phyloP scores from a whole-genome alignment of 1,140 invertebrate genomes.

The Dendroctonus valens region DNA sequence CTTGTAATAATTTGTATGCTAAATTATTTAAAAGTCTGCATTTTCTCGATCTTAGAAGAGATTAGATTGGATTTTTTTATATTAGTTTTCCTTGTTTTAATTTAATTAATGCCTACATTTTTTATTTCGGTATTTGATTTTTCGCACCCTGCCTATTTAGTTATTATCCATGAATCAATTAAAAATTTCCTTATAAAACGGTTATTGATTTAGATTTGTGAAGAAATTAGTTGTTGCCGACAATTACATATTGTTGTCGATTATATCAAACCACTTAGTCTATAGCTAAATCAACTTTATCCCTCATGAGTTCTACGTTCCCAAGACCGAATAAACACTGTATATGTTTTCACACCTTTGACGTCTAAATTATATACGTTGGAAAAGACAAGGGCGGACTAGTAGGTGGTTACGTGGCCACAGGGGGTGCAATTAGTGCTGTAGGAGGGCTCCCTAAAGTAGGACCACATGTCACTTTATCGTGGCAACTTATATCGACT shows the following conservation, averaged over 20 bases:
- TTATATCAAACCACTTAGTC: no score
- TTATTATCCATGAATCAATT: no score
- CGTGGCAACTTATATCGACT: conserved; percentile 18
- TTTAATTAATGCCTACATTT: neutral
- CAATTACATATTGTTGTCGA: no score
- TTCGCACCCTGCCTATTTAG: neutral
- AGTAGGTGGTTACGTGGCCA: conserved; percentile 11
- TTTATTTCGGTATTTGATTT: neutral
- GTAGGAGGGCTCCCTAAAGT: conserved; percentile 12
- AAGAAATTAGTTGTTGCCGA: no score
- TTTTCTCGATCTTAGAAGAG: no score
- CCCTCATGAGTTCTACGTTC: no score
- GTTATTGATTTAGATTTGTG: no score
- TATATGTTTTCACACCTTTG: conserved; percentile 1
- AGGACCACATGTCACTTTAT: conserved; percentile 13
- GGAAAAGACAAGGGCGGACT: conserved; percentile 18
- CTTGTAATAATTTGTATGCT: no score
- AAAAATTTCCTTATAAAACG: no score
- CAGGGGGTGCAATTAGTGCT: conserved; percentile 19
- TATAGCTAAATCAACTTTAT: no score
- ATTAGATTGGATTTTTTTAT: no score
- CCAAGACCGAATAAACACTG: neutral
- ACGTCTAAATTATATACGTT: conserved; percentile 16
- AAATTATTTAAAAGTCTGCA: no score
- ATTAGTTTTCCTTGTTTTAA: neutral